Base-by-base conservation (phyloP, 2,888 invertebrate species). In the Rhagonycha lutea region DNA sequence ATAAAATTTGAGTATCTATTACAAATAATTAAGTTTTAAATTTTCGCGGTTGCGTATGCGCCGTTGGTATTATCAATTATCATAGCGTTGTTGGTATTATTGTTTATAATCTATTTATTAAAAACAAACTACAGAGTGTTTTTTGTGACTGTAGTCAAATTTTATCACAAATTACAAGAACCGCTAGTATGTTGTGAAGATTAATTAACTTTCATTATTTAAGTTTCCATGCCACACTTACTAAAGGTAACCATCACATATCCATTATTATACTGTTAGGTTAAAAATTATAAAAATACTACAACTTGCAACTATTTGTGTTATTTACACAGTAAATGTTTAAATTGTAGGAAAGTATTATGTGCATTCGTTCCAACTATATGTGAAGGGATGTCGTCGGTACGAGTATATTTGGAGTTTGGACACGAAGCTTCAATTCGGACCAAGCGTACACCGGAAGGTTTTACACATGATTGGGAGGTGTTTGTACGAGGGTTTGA, bases 381-480 rank as follows among this genome's bases (percentile, higher is more conserved):
- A 47, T 47, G 2, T 47, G 47, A 47, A 47, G 47, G 47, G 47
- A 47, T 47, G 47, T 47, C 92, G 92, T 91, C 92, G 84, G 91
- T 94, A 81, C 92, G 92, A 86, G 95, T 97, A 83, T 93, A 93
- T 87, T 92, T 98, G 85, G 97, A 98, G 90, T 94, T 98, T 87
- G 98, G 98, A 80, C 98, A 98, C 89, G 92, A 93, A 88, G 96
- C 98, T 80, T 92, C 92, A 78, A 87, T 96, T 82, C 93, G 95
- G 84, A 92, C 92, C 72, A 95, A 95, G 86, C 92, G 92, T 83
- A 96, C 97, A 12, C 92, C 93, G 23, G 96, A 97, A 86, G 98
- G 97, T 68, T 98, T 96, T 87, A 98, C 98, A 82, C 98, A 98
- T 89, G 98, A 98, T 87, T 98, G 98, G 98, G 96, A 96, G 88